phyloP scores from a whole-genome alignment of 2,113 vertebrate genomes.

The Suricata suricatta region DNA sequence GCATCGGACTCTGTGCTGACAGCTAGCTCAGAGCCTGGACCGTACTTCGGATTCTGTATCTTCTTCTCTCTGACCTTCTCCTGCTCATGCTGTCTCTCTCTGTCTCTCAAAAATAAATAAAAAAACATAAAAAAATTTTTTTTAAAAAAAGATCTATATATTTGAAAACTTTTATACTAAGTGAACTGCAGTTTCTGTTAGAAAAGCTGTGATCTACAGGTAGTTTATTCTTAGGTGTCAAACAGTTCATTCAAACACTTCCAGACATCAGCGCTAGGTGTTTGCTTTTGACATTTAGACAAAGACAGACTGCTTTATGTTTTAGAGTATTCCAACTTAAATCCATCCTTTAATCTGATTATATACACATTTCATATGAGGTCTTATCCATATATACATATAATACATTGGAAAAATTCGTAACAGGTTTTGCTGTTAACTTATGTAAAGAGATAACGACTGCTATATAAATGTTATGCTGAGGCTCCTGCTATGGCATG shows the following conservation, averaged over 20 bases:
- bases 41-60: no score
- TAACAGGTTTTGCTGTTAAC: constrained; percentile 13
- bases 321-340: constrained; percentile 44
- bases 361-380: constrained; percentile 43
- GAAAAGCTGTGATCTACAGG: constrained; percentile 52
- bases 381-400: constrained; percentile 57
- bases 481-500: neutral
- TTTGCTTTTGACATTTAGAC: constrained; percentile 67
- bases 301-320: constrained; percentile 46
- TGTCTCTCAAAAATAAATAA: no score
- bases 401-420: constrained; percentile 34
- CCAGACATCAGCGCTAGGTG: neutral
- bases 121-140: no score
- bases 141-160: neutral
- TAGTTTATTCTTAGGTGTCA: constrained; percentile 61
- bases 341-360: constrained; percentile 43
- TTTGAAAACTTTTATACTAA: constrained; percentile 63
- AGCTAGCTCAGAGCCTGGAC: no score
- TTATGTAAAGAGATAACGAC: constrained; percentile 19
- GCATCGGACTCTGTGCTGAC: no score
- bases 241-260: constrained; percentile 54
- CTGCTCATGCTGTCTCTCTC: no score
- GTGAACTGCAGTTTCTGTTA: constrained; percentile 58
- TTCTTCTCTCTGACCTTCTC: no score
- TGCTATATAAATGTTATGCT: neutral